Conservation (phyloP, 2,797 vertebrate species). For the Choloepus didactylus region DNA sequence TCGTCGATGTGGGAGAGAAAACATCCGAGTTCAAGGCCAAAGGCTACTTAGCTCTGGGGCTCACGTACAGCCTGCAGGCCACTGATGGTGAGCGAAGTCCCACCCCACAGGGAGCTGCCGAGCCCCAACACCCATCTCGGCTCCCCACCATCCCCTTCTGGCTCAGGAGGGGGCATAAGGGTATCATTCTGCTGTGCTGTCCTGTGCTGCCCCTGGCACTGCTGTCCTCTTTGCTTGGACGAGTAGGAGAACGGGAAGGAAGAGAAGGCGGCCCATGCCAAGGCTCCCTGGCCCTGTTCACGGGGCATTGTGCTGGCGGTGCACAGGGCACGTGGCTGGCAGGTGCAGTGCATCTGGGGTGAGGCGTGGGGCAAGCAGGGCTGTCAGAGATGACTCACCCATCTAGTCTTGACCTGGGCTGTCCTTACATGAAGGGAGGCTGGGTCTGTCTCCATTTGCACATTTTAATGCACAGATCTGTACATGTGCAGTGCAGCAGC, state of each 20-base stretch:
- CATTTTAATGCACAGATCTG: not conserved
- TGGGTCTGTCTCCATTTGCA: not conserved
- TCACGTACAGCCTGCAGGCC: conserved; percentile 97
- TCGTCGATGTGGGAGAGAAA: conserved; percentile 97
- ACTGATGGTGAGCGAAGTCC: conserved; percentile 92
- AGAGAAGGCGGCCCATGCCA: not conserved
- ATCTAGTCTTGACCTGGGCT: not conserved
- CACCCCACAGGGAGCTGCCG: accelerated
- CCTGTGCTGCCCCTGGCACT: accelerated
- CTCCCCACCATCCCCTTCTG: not conserved
- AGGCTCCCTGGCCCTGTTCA: not conserved
- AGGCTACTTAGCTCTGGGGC: conserved; percentile 95
- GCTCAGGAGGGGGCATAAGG: accelerated
- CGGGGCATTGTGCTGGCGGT: accelerated
- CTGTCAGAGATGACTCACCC: not conserved
- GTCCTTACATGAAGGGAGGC: not conserved
- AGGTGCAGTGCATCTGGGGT: not conserved
- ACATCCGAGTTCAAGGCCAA: conserved; percentile 98
- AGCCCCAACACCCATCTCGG: not conserved
- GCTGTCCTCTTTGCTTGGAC: not conserved
- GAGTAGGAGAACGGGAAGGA: not conserved
- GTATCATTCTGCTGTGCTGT: accelerated
- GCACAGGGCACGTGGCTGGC: not conserved
- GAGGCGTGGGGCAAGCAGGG: not conserved
- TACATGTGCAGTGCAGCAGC: accelerated